phyloP scores from a whole-genome alignment of 1,140 invertebrate species.

The Aphaenogaster floridana region DNA sequence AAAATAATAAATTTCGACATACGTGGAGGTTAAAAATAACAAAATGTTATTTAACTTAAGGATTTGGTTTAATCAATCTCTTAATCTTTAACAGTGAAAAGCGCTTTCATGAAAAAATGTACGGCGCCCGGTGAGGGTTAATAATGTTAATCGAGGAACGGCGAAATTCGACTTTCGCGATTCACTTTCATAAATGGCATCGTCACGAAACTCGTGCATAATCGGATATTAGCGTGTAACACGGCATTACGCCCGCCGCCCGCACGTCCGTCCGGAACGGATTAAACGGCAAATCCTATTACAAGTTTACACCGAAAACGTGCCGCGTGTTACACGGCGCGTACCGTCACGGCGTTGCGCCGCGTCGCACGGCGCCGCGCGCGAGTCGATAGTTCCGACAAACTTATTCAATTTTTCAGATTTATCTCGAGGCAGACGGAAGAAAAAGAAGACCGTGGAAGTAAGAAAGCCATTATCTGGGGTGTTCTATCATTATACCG shows the following conservation, averaged over 20 bases:
- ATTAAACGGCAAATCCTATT: constrained; percentile 65
- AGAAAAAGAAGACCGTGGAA: not conserved
- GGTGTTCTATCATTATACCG: constrained; percentile 32
- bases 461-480: constrained; percentile 41
- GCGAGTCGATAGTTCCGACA: constrained; percentile 38
- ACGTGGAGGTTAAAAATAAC: too few species aligned
- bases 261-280: constrained; percentile 60
- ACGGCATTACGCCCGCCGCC: constrained; percentile 51
- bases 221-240: constrained; percentile 62
- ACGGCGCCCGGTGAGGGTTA: not conserved
- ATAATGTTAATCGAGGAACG: not conserved
- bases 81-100: not conserved
- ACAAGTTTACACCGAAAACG: constrained; percentile 62
- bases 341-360: not conserved
- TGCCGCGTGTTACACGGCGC: constrained; percentile 36
- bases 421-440: constrained; percentile 33
- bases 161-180: constrained; percentile 38
- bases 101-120: not conserved
- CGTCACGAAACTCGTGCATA: constrained; percentile 51
- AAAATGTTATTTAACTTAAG: too few species aligned
- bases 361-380: not conserved
- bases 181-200: constrained; percentile 55
- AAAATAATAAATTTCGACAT: too few species aligned
- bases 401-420: constrained; percentile 65
- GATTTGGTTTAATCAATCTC: too few species aligned